phyloP scores from a whole-genome alignment of 2,113 vertebrate species.

The Circaetus gallicus region DNA sequence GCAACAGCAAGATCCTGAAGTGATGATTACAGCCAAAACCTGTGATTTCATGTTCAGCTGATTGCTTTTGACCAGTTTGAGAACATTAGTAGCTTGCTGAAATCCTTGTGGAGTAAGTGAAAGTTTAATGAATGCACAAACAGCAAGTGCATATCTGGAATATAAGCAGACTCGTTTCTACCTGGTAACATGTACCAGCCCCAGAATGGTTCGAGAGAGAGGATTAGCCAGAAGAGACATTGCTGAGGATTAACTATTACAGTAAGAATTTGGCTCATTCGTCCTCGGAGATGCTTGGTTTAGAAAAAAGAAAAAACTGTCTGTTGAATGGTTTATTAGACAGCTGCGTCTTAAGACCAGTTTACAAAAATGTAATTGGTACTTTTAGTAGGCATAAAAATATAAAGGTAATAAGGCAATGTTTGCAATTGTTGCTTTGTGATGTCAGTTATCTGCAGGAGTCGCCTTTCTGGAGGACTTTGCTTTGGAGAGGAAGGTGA shows the following conservation, averaged over 20 bases:
- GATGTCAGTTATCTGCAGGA: background rate
- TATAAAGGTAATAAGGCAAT: background rate
- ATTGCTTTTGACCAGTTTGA: conserved; percentile 33
- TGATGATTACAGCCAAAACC: background rate
- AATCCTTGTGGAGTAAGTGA: conserved; percentile 13
- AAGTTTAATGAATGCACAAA: conserved; percentile 31
- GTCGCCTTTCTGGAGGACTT: background rate
- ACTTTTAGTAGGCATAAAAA: background rate
- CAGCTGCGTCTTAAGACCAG: background rate
- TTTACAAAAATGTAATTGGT: background rate
- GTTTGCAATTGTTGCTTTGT: background rate
- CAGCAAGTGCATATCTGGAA: conserved; percentile 20
- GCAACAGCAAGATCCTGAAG: background rate
- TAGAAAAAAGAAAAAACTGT: background rate
- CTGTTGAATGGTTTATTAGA: background rate
- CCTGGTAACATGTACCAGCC: background rate
- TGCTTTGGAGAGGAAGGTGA: background rate
- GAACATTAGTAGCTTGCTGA: conserved; percentile 1
- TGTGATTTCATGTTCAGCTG: conserved; percentile 9
- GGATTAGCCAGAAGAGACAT: background rate
- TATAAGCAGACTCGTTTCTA: background rate
- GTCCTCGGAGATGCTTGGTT: background rate
- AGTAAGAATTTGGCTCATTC: background rate
- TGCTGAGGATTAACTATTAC: background rate
- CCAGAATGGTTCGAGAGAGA: background rate